Conservation (phyloP, 2,888 invertebrate genomes). For the Ligdia adustata region DNA sequence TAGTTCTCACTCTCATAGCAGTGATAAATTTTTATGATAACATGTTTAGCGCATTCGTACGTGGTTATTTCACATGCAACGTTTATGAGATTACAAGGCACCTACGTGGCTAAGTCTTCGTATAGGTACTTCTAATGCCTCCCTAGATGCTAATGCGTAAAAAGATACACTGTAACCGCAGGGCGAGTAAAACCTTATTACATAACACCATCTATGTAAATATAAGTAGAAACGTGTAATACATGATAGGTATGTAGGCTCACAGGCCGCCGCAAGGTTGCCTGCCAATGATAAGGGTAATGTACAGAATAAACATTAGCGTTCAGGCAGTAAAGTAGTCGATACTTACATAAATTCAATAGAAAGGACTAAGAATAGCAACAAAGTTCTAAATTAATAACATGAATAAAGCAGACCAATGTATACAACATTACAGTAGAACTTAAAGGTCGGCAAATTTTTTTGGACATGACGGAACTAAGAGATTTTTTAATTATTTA, state of each 20-base stretch:
- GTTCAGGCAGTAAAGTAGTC: conserved; percentile 2
- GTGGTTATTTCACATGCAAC: conserved; percentile 14
- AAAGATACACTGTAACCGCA: conserved; percentile 22
- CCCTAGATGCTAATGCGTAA: conserved; percentile 6
- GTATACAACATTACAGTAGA: too few species aligned
- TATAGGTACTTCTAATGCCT: conserved; percentile 9
- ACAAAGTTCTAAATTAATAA: too few species aligned
- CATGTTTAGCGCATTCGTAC: background rate
- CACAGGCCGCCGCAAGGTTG: conserved; percentile 19
- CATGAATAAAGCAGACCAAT: too few species aligned
- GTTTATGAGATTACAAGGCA: conserved; percentile 27
- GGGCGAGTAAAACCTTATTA: conserved; percentile 27
- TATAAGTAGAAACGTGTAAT: background rate
- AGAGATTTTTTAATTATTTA: too few species aligned
- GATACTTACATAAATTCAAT: too few species aligned
- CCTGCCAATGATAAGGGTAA: conserved; percentile 17
- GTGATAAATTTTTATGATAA: too few species aligned
- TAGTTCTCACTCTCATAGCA: too few species aligned
- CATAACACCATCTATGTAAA: conserved; percentile 29
- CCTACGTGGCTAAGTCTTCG: conserved; percentile 30
- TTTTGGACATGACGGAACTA: too few species aligned
- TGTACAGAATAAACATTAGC: conserved; percentile 6
- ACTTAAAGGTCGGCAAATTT: too few species aligned
- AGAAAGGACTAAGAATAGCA: too few species aligned
- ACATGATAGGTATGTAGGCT: background rate